Conservation (phyloP, 2,113 vertebrate species). For the Laterallus jamaicensis region DNA sequence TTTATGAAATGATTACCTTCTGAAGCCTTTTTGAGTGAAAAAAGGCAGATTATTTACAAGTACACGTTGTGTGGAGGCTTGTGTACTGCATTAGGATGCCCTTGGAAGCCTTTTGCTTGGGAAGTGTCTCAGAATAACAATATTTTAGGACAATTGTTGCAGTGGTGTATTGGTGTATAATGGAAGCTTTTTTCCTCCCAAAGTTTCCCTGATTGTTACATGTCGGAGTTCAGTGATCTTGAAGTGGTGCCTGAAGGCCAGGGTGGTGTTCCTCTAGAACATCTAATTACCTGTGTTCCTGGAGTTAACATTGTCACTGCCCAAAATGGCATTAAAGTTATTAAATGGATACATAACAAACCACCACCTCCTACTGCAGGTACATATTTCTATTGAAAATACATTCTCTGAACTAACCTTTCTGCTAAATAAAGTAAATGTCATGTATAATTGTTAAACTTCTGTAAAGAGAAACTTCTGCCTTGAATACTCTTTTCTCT, state of each 20-base stretch:
- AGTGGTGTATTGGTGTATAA: not conserved
- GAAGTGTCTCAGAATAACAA: not conserved
- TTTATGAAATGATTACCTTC: not conserved
- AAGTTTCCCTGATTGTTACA: conserved; percentile 96
- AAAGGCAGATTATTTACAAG: not conserved
- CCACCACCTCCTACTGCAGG: conserved; percentile 89
- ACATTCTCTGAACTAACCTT: not conserved
- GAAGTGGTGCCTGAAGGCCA: conserved; percentile 81
- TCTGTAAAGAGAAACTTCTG: not conserved
- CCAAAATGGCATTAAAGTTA: conserved; percentile 95
- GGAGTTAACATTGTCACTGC: conserved; percentile 92
- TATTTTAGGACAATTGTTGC: not conserved
- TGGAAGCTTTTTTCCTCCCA: not conserved
- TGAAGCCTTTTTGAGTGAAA: not conserved
- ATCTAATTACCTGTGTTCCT: conserved; percentile 93
- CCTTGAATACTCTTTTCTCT: not conserved
- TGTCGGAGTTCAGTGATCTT: conserved; percentile 85
- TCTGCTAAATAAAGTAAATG: not conserved
- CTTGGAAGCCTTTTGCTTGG: not conserved
- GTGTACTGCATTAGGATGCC: not conserved
- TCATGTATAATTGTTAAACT: not conserved
- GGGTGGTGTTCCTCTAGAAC: conserved; percentile 89
- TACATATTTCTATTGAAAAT: conserved; percentile 29
- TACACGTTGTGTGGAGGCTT: not conserved
- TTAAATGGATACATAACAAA: conserved; percentile 98